Percentiles rank a stretch among this genome's conserved stretches.
phyloP scores from a whole-genome alignment of 2,888 invertebrate genomes.

The Iphiclides podalirius region DNA sequence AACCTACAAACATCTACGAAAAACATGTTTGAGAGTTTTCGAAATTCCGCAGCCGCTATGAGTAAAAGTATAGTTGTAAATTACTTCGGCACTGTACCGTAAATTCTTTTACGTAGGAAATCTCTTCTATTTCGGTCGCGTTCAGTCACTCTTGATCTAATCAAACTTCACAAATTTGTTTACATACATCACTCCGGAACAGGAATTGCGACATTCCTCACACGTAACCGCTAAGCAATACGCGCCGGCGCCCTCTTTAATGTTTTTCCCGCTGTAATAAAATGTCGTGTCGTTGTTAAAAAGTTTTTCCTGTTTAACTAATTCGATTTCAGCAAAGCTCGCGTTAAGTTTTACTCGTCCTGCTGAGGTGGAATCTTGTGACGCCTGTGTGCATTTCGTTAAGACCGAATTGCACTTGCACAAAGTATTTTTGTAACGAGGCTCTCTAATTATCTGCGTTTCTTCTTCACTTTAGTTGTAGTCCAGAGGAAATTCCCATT shows the following conservation, averaged over 20 bases:
- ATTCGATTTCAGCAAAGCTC: conserved; percentile 56
- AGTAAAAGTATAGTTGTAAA: too few relatives aligned
- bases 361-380: conserved; percentile 51
- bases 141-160: conserved; percentile 60
- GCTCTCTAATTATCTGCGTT: neutral
- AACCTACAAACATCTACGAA: too few relatives aligned
- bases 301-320: conserved; percentile 36
- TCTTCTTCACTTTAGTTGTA: conserved; percentile 14
- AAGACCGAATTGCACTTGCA: conserved; percentile 9
- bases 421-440: conserved; percentile 5
- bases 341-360: conserved; percentile 49
- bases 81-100: conserved; percentile 32
- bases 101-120: conserved; percentile 28
- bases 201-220: conserved; percentile 58
- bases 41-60: too few relatives aligned
- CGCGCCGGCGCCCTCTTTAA: conserved; percentile 58
- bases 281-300: conserved; percentile 40
- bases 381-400: conserved; percentile 31
- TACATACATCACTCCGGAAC: conserved; percentile 58
- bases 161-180: conserved; percentile 75
- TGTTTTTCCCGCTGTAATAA: conserved; percentile 56
- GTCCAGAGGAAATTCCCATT: conserved; percentile 13
- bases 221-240: conserved; percentile 61
- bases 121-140: conserved; percentile 56
- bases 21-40: too few relatives aligned